Percentiles rank a stretch among this genome's conserved stretches.
phyloP scores from a whole-genome alignment of 2,888 invertebrate species.

The Sisyra nigra region DNA sequence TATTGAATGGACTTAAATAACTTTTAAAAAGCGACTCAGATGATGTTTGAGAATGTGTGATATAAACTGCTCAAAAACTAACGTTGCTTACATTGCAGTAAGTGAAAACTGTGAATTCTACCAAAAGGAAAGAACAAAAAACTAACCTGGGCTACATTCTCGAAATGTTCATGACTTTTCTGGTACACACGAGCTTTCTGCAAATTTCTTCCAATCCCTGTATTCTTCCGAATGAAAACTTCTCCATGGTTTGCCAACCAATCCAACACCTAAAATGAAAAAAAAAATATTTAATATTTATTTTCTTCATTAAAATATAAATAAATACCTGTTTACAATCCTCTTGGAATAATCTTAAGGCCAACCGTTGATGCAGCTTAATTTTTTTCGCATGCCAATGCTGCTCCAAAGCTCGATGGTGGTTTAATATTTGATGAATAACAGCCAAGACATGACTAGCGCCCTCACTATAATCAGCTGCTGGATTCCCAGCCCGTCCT shows the following conservation, averaged over 20 bases:
- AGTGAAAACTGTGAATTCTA: too few species aligned
- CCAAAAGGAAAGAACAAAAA: conserved; percentile 4
- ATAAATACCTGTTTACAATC: conserved; percentile 80
- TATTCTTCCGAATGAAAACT: conserved; percentile 90
- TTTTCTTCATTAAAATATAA: neutral
- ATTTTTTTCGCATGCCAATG: conserved; percentile 92
- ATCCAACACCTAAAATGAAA: conserved; percentile 60
- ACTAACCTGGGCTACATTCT: conserved; percentile 89
- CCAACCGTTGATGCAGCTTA: conserved; percentile 85
- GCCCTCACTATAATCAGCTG: conserved; percentile 91
- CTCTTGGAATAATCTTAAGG: conserved; percentile 86
- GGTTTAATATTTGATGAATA: conserved; percentile 90
- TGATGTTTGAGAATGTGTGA: too few species aligned
- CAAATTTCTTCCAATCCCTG: conserved; percentile 89
- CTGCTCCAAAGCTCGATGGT: conserved; percentile 85
- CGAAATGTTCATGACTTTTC: conserved; percentile 97
- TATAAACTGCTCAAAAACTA: too few species aligned
- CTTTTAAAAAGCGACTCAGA: too few species aligned
- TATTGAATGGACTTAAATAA: too few species aligned
- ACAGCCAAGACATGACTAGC: conserved; percentile 93
- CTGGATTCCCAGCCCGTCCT: conserved; percentile 64
- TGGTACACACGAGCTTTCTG: conserved; percentile 92
- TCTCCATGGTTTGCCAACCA: conserved; percentile 97
- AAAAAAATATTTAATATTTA: neutral
- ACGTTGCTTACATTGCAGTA: too few species aligned